Evolutionary conservation across 2,888 invertebrate species (phyloP), one percentile per base, ranked within the genome.

Genomic region (Leucozona laternaria): DNA sequence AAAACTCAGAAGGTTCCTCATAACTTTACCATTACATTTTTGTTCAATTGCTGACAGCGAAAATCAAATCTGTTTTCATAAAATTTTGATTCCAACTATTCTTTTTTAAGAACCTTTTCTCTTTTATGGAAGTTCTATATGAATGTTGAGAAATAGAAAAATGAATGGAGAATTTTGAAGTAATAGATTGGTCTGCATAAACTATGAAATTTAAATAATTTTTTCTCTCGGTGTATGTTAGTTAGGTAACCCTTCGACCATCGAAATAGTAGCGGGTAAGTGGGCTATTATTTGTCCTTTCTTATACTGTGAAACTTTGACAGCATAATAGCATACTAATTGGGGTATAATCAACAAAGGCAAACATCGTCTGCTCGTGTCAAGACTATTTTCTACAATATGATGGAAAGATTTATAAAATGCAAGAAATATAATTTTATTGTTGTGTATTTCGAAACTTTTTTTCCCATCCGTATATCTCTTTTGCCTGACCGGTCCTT

Each of bases 321-420:
- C 79, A 82, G 64, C 72, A 82, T 82, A 82, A 82, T 78, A 72
- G 78, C 66, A 71, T 20, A 76, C 79, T 84, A 79, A 84, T 84
- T 84, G 84, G 58, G 71, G 71, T 84, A 60, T 79, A 84, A 79
- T 84, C 76, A 79, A 84, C 76, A 72, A 76, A 76, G 55, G 43
- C 48, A 64, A 66, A 58, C 71, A 60, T 58, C 34, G 40, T 45
- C n/a, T 20, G 60, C 8, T 31, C 20, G 13, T 15, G 20, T 43
- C 45, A 31, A 45, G 70, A 64, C 60, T 50, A 25, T 81, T 76
- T 55, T 10, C 55, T 22, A 43, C 57, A 81, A 66, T 77, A 75
- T 76, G 64, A 66, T n/a, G 57, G 37, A 57, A 60, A 76, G 71
- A 79, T 79, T 76, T 84, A 64, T 71, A 62, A 48, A 64, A 66